A percentile compares a stretch with the other conserved stretches of the same genome.
Conservation (phyloP, 1,140 invertebrate species). For the Meloidogyne exigua region DNA sequence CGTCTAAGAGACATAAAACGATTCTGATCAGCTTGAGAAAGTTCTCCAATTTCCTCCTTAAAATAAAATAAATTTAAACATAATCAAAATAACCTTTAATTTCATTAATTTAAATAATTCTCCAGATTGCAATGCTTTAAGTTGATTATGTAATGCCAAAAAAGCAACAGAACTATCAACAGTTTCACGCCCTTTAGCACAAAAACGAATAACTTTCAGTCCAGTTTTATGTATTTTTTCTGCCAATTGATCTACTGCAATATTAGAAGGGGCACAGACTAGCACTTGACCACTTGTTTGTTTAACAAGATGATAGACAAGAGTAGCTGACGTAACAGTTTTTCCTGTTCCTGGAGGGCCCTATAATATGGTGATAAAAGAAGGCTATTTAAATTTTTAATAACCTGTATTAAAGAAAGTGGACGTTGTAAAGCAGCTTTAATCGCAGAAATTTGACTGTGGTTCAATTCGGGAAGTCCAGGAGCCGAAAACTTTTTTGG, state of each 20-base stretch:
- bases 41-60: conserved; percentile 59
- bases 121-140: conserved; percentile 80
- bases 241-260: conserved; percentile 96
- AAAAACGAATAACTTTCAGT: conserved; percentile 89
- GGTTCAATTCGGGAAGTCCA: conserved; percentile 92
- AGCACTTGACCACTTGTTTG: conserved; percentile 85
- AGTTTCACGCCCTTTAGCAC: conserved; percentile 94
- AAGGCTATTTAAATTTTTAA: background rate
- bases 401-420: conserved; percentile 87
- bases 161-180: conserved; percentile 97
- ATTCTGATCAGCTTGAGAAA: conserved; percentile 76
- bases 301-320: conserved; percentile 95
- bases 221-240: conserved; percentile 98
- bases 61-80: background rate
- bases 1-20: conserved; percentile 87
- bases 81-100: conserved; percentile 66
- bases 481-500: conserved; percentile 83
- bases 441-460: conserved; percentile 93
- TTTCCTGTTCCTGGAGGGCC: conserved; percentile 70
- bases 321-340: conserved; percentile 97
- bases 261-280: conserved; percentile 97
- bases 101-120: conserved; percentile 93
- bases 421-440: conserved; percentile 96
- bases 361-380: too few species aligned
- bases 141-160: conserved; percentile 92